Conservation (phyloP, 2,888 invertebrate genomes). For the Eupithecia centaureata region DNA sequence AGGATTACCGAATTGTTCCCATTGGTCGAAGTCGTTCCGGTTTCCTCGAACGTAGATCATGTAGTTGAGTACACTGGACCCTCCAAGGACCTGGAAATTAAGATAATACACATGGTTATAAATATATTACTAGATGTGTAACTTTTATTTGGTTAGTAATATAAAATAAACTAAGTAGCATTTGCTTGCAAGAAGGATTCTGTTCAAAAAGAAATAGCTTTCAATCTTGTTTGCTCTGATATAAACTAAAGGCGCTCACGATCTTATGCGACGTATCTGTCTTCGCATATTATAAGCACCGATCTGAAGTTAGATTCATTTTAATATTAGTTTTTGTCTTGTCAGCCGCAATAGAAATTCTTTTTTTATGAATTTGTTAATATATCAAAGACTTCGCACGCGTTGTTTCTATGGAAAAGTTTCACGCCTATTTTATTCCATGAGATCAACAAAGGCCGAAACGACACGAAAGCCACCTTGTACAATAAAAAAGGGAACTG, state of each 20-base stretch:
- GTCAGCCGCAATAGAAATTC: neutral
- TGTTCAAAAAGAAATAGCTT: neutral
- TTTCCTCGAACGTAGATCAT: constrained; percentile 96
- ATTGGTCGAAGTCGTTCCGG: constrained; percentile 92
- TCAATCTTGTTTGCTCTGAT: neutral
- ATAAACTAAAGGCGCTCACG: neutral
- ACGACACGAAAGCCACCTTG: too few relatives aligned
- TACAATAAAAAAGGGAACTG: too few relatives aligned
- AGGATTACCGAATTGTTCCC: constrained; percentile 93
- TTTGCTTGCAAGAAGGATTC: neutral
- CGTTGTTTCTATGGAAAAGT: too few relatives aligned
- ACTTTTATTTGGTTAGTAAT: neutral
- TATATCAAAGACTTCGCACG: too few relatives aligned
- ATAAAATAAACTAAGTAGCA: neutral
- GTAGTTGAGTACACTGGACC: constrained; percentile 93
- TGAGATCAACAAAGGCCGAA: too few relatives aligned
- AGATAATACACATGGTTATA: constrained; percentile 18
- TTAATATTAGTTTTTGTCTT: neutral
- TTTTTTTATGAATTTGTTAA: neutral
- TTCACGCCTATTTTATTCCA: too few relatives aligned
- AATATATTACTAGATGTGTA: neutral
- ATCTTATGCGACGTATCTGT: neutral
- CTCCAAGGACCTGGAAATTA: constrained; percentile 89
- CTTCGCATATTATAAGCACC: neutral
- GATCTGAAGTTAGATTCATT: neutral